Evolutionary conservation across 2,113 vertebrate species (phyloP).

Genomic region (Thunnus thynnus): DNA sequence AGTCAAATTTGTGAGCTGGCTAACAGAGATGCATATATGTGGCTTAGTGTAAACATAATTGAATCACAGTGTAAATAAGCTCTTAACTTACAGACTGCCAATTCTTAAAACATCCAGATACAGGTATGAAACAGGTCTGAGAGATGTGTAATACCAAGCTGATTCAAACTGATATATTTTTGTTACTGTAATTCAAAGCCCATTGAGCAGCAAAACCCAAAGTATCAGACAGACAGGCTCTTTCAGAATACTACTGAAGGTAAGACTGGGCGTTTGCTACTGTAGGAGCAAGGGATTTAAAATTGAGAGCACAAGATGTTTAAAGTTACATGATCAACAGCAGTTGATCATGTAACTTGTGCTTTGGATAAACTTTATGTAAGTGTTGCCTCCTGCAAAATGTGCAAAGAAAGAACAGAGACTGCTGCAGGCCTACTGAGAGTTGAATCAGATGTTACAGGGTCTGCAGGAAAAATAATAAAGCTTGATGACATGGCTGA

Average conservation of each 20-base stretch:
- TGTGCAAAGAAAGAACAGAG: constrained; percentile 46
- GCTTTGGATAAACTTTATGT: constrained; percentile 4
- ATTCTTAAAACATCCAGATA: neutral
- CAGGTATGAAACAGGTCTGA: neutral
- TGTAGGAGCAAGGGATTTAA: neutral
- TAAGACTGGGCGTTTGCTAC: neutral
- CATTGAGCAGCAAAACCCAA: neutral
- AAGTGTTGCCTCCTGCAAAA: constrained; percentile 29
- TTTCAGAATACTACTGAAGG: neutral
- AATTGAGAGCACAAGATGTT: neutral
- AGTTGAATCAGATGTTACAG: constrained; percentile 47
- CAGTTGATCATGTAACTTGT: neutral
- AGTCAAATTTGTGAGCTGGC: too few relatives aligned
- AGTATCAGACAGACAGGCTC: neutral
- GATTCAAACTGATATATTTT: neutral
- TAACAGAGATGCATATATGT: too few relatives aligned
- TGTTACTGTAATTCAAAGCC: neutral
- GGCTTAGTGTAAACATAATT: too few relatives aligned
- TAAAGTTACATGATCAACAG: neutral
- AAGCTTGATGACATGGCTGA: constrained; percentile 48
- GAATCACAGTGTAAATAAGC: too few relatives aligned
- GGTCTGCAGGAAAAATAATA: constrained; percentile 28
- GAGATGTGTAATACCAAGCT: neutral
- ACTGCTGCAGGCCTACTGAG: constrained; percentile 34
- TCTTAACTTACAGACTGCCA: too few relatives aligned